Evolutionary conservation across 2,797 vertebrate species (phyloP).

Genomic region (Clamator glandarius): DNA sequence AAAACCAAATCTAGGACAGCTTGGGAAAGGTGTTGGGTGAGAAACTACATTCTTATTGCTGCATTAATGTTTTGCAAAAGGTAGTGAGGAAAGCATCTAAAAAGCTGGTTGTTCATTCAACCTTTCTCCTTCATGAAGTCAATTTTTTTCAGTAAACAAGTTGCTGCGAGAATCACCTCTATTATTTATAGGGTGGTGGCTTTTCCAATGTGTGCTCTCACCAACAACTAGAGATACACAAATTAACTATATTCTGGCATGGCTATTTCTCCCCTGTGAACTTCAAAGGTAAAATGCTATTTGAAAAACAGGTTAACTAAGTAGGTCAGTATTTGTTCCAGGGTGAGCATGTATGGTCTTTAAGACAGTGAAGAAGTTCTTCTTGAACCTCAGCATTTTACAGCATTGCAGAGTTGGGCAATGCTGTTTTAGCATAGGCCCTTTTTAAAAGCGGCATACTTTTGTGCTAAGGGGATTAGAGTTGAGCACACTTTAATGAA

Average conservation of each 20-base stretch:
- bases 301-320: slow-evolving; percentile 17
- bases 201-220: background rate
- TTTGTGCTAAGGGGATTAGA: slow-evolving; percentile 52
- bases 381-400: slow-evolving; percentile 10
- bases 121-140: background rate
- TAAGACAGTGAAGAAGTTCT: slow-evolving; percentile 26
- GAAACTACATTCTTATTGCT: rapidly evolving
- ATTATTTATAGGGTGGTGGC: slow-evolving; percentile 47
- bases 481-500: slow-evolving; percentile 53
- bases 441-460: slow-evolving; percentile 23
- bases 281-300: slow-evolving; percentile 23
- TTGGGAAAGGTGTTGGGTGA: background rate
- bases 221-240: background rate
- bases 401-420: background rate
- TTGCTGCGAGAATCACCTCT: slow-evolving; percentile 1
- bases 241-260: background rate
- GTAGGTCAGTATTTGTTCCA: slow-evolving; percentile 44
- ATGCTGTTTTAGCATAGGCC: background rate
- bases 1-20: background rate
- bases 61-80: background rate
- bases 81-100: background rate
- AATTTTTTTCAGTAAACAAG: slow-evolving; percentile 23
- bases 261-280: slow-evolving; percentile 19
- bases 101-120: slow-evolving; percentile 11
- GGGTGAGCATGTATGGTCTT: slow-evolving; percentile 18